Conservation (phyloP, 2,888 invertebrate species). For the Gasteruption jaculator region DNA sequence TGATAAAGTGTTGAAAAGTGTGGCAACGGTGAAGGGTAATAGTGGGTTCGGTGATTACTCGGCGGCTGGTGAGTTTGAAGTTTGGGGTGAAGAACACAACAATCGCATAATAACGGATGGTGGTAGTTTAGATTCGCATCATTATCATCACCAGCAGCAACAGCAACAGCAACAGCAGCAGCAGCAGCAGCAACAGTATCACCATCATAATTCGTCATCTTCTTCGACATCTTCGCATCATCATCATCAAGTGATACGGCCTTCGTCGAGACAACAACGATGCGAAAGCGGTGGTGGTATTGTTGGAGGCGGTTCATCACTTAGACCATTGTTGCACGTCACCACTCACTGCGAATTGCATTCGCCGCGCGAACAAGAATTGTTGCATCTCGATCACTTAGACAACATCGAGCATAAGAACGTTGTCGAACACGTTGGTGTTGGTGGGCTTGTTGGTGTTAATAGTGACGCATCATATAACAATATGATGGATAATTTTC, state of each 20-base stretch:
- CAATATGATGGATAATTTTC: conserved; percentile 50
- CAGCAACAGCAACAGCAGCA: conserved; percentile 26
- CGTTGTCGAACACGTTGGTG: conserved; percentile 23
- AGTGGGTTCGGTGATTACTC: conserved; percentile 49
- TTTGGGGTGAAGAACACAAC: conserved; percentile 47
- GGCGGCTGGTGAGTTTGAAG: conserved; percentile 49
- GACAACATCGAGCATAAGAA: conserved; percentile 44
- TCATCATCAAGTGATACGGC: conserved; percentile 28
- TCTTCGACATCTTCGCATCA: conserved; percentile 1
- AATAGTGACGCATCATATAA: conserved; percentile 43
- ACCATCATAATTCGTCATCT: conserved; percentile 12
- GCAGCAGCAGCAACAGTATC: conserved; percentile 27
- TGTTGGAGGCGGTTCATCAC: too few relatives aligned
- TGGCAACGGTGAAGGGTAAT: conserved; percentile 49
- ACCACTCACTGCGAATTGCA: conserved; percentile 49
- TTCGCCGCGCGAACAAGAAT: conserved; percentile 47
- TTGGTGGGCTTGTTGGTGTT: conserved; percentile 16
- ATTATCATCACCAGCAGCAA: too few relatives aligned
- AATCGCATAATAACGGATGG: conserved; percentile 35
- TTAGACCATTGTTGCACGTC: conserved; percentile 47
- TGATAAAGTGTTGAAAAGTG: conserved; percentile 25
- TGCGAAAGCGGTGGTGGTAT: conserved; percentile 46
- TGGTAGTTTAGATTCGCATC: conserved; percentile 30
- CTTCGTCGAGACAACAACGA: conserved; percentile 39
- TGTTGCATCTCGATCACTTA: conserved; percentile 46